These are phyloP conservation scores for Scaptomyza reducta DNA, from an alignment of 2,888 invertebrate genomes.

Conservation along the genomic window DNA sequence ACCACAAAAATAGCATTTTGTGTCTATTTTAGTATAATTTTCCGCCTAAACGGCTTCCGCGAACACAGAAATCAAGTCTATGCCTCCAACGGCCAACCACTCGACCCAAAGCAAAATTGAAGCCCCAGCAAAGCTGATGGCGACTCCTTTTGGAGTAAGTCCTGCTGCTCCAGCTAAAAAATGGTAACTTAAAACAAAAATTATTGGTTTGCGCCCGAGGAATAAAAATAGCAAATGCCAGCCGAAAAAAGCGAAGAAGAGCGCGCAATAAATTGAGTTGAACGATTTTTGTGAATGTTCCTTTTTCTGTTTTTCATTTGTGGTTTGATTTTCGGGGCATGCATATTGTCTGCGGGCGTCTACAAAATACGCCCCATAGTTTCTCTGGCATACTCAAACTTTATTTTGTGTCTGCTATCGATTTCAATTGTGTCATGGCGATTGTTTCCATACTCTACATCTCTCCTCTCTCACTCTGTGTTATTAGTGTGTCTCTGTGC, in stretches of 20 bases:
- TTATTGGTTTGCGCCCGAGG: slow-evolving; percentile 59
- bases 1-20: slow-evolving; percentile 71
- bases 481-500: neutral
- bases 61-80: slow-evolving; percentile 18
- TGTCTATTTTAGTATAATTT: slow-evolving; percentile 79
- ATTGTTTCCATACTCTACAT: slow-evolving; percentile 27
- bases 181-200: slow-evolving; percentile 69
- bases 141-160: slow-evolving; percentile 2
- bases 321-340: neutral
- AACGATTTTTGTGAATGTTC: slow-evolving; percentile 44
- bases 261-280: slow-evolving; percentile 75
- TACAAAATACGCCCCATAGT: slow-evolving; percentile 54
- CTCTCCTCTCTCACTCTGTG: slow-evolving; percentile 1
- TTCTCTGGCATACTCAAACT: slow-evolving; percentile 42
- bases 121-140: slow-evolving; percentile 10
- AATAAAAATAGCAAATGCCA: slow-evolving; percentile 49
- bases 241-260: slow-evolving; percentile 21
- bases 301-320: slow-evolving; percentile 4
- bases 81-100: slow-evolving; percentile 2
- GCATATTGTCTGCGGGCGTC: slow-evolving; percentile 14
- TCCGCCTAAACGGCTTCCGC: slow-evolving; percentile 67
- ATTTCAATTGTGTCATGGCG: slow-evolving; percentile 73
- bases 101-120: slow-evolving; percentile 1
- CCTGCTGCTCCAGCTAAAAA: slow-evolving; percentile 42
- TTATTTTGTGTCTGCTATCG: slow-evolving; percentile 56